A percentile compares a stretch with the other conserved stretches of the same genome.
Conservation (phyloP, 2,113 vertebrate genomes). For the Marmota flaviventris region DNA sequence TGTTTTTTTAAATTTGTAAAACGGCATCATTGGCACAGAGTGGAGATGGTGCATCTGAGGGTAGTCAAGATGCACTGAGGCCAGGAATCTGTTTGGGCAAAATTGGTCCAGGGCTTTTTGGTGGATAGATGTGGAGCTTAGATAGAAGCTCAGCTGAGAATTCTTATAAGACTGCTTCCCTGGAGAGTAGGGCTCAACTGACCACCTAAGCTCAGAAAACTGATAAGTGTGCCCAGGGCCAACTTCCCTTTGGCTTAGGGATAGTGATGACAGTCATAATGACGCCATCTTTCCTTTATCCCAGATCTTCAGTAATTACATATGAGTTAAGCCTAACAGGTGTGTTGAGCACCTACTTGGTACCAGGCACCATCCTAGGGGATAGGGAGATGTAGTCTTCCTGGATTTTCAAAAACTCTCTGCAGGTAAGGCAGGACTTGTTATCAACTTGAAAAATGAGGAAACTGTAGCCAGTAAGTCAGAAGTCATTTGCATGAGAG, state of each 20-base stretch:
- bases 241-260: background rate
- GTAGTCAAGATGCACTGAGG: constrained; percentile 16
- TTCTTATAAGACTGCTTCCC: background rate
- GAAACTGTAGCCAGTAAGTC: constrained; percentile 54
- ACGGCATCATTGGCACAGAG: constrained; percentile 45
- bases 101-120: constrained; percentile 10
- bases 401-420: constrained; percentile 24
- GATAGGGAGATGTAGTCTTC: background rate
- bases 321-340: background rate
- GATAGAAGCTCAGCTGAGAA: background rate
- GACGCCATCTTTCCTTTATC: constrained; percentile 17
- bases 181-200: background rate
- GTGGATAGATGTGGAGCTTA: background rate
- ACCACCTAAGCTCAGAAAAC: background rate
- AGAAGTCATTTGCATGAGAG: constrained; percentile 68
- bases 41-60: background rate
- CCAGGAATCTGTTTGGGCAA: constrained; percentile 42
- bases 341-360: background rate
- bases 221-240: background rate
- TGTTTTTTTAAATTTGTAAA: constrained; percentile 67
- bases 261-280: background rate
- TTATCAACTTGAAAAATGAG: constrained; percentile 33
- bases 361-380: background rate
- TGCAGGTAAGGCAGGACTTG: constrained; percentile 11
- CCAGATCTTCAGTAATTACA: background rate